Evolutionary conservation across 2,113 vertebrate genomes (phyloP).

Genomic region (Guaruba guarouba): DNA sequence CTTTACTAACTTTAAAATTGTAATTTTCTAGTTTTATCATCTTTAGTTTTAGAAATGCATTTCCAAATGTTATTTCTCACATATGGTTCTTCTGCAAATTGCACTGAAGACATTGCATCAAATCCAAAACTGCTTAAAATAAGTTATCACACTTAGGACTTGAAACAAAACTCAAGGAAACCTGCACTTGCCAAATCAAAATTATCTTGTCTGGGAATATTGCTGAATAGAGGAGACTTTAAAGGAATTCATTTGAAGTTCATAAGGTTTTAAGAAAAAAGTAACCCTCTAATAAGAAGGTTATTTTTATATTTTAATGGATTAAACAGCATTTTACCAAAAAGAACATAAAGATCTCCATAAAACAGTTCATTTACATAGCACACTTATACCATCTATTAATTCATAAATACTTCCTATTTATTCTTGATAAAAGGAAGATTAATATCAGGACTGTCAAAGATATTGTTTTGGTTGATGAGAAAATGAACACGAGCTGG

Average conservation of each 20-base stretch:
- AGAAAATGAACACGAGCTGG: too few species aligned
- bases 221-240: neutral
- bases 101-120: neutral
- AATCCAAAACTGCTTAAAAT: neutral
- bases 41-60: neutral
- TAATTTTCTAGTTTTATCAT: neutral
- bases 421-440: neutral
- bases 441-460: neutral
- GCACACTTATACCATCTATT: neutral
- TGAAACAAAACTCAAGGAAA: neutral
- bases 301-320: neutral
- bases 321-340: neutral
- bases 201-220: neutral
- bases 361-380: neutral
- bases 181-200: accelerated
- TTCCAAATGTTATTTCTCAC: neutral
- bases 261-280: neutral
- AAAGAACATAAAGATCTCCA: neutral
- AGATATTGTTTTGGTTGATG: neutral
- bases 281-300: neutral
- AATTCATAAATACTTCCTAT: neutral
- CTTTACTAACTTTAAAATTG: neutral
- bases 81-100: neutral
- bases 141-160: neutral
- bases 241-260: neutral